Evolutionary conservation across 2,113 vertebrate genomes (phyloP).

Genomic region (Halcyon senegalensis): DNA sequence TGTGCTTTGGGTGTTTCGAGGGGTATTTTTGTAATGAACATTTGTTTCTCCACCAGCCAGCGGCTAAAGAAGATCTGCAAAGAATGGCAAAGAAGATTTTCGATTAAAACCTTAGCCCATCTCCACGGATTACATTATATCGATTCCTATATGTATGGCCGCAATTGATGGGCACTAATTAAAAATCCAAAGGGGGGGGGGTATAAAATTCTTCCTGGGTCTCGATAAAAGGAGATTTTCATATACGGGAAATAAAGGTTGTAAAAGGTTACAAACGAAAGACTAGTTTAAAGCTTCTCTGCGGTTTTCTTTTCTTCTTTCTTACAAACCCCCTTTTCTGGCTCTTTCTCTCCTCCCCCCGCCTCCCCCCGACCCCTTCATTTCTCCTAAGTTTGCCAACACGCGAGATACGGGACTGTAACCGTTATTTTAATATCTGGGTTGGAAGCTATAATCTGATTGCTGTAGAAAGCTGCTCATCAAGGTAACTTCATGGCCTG

Average conservation of each 20-base stretch:
- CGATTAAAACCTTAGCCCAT: constrained; percentile 81
- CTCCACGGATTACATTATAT: constrained; percentile 80
- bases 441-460: constrained; percentile 59
- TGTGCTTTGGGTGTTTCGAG: background rate
- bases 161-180: constrained; percentile 78
- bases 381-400: constrained; percentile 77
- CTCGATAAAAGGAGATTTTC: constrained; percentile 72
- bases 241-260: constrained; percentile 78
- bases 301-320: constrained; percentile 75
- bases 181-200: constrained; percentile 63
- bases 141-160: constrained; percentile 79
- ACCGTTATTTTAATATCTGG: constrained; percentile 68
- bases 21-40: constrained; percentile 62
- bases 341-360: background rate
- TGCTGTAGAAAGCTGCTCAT: constrained; percentile 66
- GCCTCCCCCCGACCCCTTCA: constrained; percentile 26
- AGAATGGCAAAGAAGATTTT: constrained; percentile 80
- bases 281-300: constrained; percentile 76
- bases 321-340: constrained; percentile 9
- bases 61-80: constrained; percentile 76
- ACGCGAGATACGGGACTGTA: constrained; percentile 55
- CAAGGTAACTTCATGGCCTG: constrained; percentile 67
- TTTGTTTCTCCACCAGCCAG: constrained; percentile 67
- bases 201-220: constrained; percentile 50
- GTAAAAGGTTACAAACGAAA: constrained; percentile 79